These are phyloP conservation scores for Bradypodion pumilum DNA, from an alignment of 2,797 vertebrate species.

Conservation along the genomic window DNA sequence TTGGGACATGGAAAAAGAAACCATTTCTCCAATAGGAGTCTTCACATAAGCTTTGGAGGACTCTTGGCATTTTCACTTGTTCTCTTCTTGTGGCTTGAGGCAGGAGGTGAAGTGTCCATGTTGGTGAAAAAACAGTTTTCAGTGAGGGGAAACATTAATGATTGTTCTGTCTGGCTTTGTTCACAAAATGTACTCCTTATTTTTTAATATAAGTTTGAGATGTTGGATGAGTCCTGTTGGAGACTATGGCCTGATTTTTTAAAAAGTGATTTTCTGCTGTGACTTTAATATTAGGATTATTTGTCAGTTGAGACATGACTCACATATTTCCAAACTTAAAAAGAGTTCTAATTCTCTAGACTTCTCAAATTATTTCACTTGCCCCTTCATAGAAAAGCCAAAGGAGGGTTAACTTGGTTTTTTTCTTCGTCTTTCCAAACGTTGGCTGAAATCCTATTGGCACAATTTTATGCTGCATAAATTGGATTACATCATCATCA, in stretches of 20 bases:
- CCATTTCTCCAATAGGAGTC: slow-evolving; percentile 49
- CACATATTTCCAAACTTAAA: neutral
- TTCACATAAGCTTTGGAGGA: slow-evolving; percentile 35
- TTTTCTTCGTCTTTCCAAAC: neutral
- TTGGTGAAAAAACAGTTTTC: neutral
- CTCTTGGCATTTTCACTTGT: slow-evolving; percentile 32
- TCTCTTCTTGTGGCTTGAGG: neutral
- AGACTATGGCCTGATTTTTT: neutral
- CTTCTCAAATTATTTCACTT: neutral
- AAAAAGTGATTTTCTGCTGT: neutral
- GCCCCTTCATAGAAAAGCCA: neutral
- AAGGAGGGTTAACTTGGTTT: neutral
- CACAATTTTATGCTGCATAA: too few species aligned
- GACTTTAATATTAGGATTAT: neutral
- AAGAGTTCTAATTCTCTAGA: neutral
- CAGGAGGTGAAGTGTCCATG: neutral
- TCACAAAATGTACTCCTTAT: neutral
- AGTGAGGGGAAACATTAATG: neutral
- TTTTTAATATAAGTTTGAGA: neutral
- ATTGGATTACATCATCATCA: too few species aligned
- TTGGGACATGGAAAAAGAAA: slow-evolving; percentile 27
- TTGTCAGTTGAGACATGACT: neutral
- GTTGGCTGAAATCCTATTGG: too few species aligned
- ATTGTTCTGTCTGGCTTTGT: neutral
- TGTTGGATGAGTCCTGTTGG: neutral